Evolutionary conservation across 2,888 invertebrate genomes (phyloP), one percentile per base, ranked within the genome.

Genomic region (Allacma fusca): DNA sequence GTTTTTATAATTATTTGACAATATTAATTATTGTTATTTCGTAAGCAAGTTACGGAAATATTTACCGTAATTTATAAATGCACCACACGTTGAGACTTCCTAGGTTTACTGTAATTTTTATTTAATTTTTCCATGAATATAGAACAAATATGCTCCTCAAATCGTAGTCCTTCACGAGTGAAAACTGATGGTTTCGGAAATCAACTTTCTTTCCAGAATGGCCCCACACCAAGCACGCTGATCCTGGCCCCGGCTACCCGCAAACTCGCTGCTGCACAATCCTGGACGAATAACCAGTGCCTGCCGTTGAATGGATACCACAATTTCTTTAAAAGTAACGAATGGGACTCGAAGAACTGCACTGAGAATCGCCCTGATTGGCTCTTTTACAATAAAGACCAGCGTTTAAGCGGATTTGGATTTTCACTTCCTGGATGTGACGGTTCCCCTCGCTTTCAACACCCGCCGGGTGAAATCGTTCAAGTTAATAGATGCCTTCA

Each of bases 131-230:
- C n/a, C n/a, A n/a, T n/a, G n/a, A n/a, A n/a, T 50, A 2, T 44
- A 65, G 75, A 2, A 1, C 26, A 43, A 26, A 76, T 76, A n/a
- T 76, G 76, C 23, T 26, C 65, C 0, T 57, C 59, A n/a, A 28
- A 26, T 23, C 19, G 62, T 19, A 21, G 50, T 1, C 57, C 34
- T 9, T 13, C 2, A 16, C n/a, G 26, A 16, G 40, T 76, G n/a
- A 5, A 4, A 4, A 57, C n/a, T 4, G 40, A 69, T 16, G 76
- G 76, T 1, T 68, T 57, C 16, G 76, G 76, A 40, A 76, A 44
- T 69, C 34, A 67, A 34, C 21, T 76, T 1, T 76, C 69, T 24
- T 69, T 76, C 59, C 76, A 76, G 43, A 76, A 76, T 62, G 76
- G 76, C 26, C 29, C 65, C 9, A 76, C 76, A 1, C 75, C 75